Base-by-base conservation (phyloP, 1,140 invertebrate genomes). In the Octopus bimaculoides region DNA sequence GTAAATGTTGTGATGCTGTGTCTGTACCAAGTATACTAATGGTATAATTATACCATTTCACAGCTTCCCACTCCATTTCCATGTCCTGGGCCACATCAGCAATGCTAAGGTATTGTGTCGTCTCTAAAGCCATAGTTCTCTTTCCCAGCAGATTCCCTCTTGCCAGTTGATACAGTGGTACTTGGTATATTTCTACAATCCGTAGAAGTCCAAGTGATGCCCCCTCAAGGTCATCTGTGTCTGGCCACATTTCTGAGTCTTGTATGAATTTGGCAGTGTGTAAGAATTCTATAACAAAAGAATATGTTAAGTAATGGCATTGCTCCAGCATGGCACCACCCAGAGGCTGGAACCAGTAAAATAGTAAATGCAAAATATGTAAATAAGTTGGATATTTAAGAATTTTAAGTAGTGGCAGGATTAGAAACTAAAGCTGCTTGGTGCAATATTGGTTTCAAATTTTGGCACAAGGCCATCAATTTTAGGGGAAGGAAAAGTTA, bases 1-100 rank as follows among this genome's bases (percentile, higher is more conserved):
- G 20, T 52, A 26, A 7, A 6, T n/a, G 14, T 8, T 12, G 6
- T 14, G 52, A 6, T 5, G 8, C 8, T 7, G 6, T 0, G 8
- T 17, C 17, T 7, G 12, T 52, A 14, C 17, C 20, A 5, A 41
- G 14, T 52, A 52, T 75, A 5, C 52, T 17, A 53, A 75, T 75
- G 9, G 74, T 52, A 14, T 52, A 52, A 53, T 75, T 75, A 53
- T 75, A 75, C 74, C 74, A 75, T 14, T 53, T 52, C 20, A 75
- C 20, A 7, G 74, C 74, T 53, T 75, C 74, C 74, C 74, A 75
- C 0, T 53, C 20, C 74, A 75, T 75, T n/a, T 75, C 52, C 74
- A 75, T 75, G 41, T 52, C 74, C 26, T 52, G 52, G 6, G 41
- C 74, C 20, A 41, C 20, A 10, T 41, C 41, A 7, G 74, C 74